Percentiles rank a stretch among this genome's conserved stretches.
Evolutionary conservation across 2,113 vertebrate genomes (phyloP).

Genomic region (Caloenas nicobarica): DNA sequence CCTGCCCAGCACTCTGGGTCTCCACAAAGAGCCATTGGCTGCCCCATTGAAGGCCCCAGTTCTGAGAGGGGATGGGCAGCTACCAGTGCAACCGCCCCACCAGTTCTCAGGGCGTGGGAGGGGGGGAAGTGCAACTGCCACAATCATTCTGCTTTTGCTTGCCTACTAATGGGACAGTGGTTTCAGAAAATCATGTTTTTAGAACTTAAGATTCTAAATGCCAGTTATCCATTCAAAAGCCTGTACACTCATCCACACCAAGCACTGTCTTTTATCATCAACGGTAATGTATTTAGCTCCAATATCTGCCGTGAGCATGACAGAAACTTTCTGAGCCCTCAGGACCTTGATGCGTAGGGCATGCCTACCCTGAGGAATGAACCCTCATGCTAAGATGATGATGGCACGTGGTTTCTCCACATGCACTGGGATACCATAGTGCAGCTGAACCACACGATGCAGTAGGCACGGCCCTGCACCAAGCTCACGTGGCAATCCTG

Average conservation of each 20-base stretch:
- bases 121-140: no score
- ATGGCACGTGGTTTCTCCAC: fast-evolving
- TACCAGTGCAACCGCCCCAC: no score
- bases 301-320: not conserved
- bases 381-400: not conserved
- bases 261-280: not conserved
- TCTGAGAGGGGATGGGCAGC: no score
- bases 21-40: no score
- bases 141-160: not conserved
- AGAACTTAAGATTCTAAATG: not conserved
- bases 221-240: not conserved
- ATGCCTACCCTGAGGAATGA: not conserved
- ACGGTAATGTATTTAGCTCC: not conserved
- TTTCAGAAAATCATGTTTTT: not conserved
- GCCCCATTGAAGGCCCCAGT: no score
- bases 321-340: not conserved
- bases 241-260: not conserved
- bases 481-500: not conserved
- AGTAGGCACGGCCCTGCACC: not conserved
- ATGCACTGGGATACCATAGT: not conserved
- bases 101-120: no score
- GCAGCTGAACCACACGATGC: not conserved
- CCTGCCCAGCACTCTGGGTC: no score
- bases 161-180: not conserved
- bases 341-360: not conserved